Percentiles rank a stretch among this genome's conserved stretches.
These are phyloP conservation scores for Holotrichia oblita DNA, from an alignment of 1,140 invertebrate species.

Conservation along the genomic window DNA sequence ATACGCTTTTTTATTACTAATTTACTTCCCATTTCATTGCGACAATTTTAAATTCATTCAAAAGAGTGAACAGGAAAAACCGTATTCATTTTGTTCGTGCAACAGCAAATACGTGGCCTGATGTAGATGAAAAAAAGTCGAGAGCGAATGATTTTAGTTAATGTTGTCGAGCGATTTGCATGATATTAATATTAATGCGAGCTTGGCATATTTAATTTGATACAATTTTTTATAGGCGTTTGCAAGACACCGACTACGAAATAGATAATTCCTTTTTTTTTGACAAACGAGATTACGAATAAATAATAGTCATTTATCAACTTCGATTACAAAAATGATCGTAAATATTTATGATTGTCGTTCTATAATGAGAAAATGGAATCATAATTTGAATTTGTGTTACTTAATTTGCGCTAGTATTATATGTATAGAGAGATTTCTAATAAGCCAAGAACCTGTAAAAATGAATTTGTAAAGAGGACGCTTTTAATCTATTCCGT, in stretches of 20 bases:
- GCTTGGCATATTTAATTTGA: neutral
- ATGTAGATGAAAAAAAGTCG: neutral
- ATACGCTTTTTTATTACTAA: neutral
- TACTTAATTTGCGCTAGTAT: neutral
- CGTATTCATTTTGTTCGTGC: neutral
- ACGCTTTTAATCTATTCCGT: too few relatives aligned
- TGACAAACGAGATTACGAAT: neutral
- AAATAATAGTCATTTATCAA: neutral
- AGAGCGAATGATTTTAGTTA: constrained; percentile 12
- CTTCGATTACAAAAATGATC: neutral
- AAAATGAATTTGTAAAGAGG: too few relatives aligned
- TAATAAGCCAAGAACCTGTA: too few relatives aligned
- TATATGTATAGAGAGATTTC: neutral
- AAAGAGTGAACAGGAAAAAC: neutral
- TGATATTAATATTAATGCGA: constrained; percentile 13
- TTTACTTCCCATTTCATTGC: neutral
- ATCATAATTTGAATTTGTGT: neutral
- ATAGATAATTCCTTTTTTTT: constrained; percentile 9
- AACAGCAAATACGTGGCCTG: neutral
- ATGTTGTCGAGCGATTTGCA: constrained; percentile 16
- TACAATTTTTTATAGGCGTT: neutral
- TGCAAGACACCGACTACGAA: neutral
- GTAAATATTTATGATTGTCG: neutral
- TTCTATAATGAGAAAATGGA: neutral
- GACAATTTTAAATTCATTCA: neutral